Evolutionary conservation across 2,888 invertebrate species (phyloP).

Genomic region (Ellobium chinense): DNA sequence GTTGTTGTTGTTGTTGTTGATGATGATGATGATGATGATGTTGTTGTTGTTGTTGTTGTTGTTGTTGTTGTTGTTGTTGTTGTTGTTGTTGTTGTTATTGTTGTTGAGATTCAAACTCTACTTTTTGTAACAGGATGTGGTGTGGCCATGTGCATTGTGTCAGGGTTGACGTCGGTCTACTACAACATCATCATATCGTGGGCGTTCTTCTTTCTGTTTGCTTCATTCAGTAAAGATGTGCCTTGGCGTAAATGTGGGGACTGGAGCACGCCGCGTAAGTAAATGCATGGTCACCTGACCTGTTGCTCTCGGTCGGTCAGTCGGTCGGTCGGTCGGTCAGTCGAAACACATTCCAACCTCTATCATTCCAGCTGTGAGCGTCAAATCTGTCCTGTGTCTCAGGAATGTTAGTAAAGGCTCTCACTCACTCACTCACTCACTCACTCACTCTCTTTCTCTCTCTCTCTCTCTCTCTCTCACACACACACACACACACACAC

Average conservation of each 20-base stretch:
- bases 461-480: neutral
- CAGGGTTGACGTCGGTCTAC: neutral
- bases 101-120: too few relatives aligned
- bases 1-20: too few relatives aligned
- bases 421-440: too few relatives aligned
- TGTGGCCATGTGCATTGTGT: neutral
- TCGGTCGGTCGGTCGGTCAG: too few relatives aligned
- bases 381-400: too few relatives aligned
- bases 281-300: neutral
- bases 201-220: neutral
- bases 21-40: too few relatives aligned
- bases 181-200: slow-evolving; percentile 10
- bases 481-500: neutral
- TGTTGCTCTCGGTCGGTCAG: neutral
- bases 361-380: too few relatives aligned
- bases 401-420: too few relatives aligned
- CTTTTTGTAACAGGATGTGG: neutral
- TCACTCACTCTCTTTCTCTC: neutral
- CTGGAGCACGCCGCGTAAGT: slow-evolving; percentile 6
- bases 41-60: too few relatives aligned
- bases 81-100: too few relatives aligned
- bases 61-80: too few relatives aligned
- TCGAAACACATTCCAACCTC: too few relatives aligned
- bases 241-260: neutral
- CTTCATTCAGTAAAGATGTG: neutral